Evolutionary conservation across 2,797 vertebrate species (phyloP).

Genomic region (Lerista edwardsae): DNA sequence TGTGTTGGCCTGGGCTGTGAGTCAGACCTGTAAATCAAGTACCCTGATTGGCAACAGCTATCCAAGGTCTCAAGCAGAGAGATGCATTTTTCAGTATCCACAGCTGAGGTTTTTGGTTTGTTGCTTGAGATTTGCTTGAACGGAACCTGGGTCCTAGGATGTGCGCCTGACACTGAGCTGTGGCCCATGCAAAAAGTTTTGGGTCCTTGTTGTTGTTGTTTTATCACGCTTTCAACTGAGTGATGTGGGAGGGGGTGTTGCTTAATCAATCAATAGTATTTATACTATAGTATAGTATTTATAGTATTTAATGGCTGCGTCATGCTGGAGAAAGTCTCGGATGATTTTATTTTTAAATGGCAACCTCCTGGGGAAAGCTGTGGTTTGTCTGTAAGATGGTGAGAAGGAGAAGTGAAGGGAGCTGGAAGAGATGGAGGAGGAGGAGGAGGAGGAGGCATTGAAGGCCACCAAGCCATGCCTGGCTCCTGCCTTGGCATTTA

Average conservation of each 20-base stretch:
- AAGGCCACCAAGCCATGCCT: accelerated
- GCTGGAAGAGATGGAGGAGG: not conserved
- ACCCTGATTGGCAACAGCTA: no score
- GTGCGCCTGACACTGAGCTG: no score
- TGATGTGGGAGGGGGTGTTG: not conserved
- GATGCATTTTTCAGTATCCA: no score
- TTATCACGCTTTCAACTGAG: not conserved
- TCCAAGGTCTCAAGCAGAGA: no score
- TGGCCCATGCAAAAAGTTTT: no score
- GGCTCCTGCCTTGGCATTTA: slow-evolving; percentile 31
- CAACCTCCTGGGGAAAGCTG: not conserved
- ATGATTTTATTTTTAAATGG: not conserved
- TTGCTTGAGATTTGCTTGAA: no score
- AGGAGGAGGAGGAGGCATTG: not conserved
- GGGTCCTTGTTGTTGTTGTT: not conserved
- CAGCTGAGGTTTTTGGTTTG: no score
- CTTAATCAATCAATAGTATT: no score
- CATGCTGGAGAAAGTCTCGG: not conserved
- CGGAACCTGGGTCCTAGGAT: no score
- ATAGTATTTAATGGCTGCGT: not conserved
- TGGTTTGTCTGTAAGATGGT: not conserved
- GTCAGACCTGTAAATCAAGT: no score
- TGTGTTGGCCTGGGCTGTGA: no score
- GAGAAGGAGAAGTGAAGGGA: slow-evolving; percentile 17
- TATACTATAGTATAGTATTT: no score